These are phyloP conservation scores for Pavo muticus DNA, from an alignment of 2,113 vertebrate species.

Conservation along the genomic window DNA sequence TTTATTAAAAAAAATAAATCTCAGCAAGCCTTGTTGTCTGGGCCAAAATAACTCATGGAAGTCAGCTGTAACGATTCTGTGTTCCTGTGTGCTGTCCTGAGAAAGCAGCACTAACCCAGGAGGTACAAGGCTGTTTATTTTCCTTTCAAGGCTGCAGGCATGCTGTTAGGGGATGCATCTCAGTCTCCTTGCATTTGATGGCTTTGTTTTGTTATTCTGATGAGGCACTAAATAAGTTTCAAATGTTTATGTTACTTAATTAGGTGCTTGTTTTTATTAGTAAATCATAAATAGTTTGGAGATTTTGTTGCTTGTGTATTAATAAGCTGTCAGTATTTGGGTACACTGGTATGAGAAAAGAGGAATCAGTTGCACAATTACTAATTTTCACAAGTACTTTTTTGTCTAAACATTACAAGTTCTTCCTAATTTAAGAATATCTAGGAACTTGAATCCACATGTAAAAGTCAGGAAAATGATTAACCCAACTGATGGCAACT, in stretches of 20 bases:
- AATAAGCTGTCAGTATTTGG: not conserved
- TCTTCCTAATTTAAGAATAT: not conserved
- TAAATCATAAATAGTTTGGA: not conserved
- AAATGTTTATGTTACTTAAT: constrained; percentile 24
- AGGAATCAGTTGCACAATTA: not conserved
- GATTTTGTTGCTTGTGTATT: not conserved
- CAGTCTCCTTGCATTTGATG: not conserved
- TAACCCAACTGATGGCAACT: not conserved
- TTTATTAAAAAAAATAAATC: not conserved
- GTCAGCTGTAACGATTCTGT: not conserved
- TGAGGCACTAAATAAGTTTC: constrained; percentile 36
- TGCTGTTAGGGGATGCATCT: constrained; percentile 9
- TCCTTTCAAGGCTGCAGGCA: not conserved
- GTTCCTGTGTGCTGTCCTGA: not conserved
- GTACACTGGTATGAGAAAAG: not conserved
- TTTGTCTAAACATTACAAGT: not conserved
- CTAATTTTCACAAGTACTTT: not conserved
- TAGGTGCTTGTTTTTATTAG: not conserved
- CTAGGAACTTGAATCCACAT: not conserved
- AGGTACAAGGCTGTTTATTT: not conserved
- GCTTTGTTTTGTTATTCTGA: constrained; percentile 50
- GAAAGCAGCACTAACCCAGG: constrained; percentile 17
- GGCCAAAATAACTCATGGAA: not conserved
- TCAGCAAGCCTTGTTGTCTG: not conserved
- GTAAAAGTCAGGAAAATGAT: not conserved